Percentiles rank a stretch among this genome's conserved stretches.
Evolutionary conservation across 2,113 vertebrate genomes (phyloP).

Genomic region (Balaenoptera acutorostrata): DNA sequence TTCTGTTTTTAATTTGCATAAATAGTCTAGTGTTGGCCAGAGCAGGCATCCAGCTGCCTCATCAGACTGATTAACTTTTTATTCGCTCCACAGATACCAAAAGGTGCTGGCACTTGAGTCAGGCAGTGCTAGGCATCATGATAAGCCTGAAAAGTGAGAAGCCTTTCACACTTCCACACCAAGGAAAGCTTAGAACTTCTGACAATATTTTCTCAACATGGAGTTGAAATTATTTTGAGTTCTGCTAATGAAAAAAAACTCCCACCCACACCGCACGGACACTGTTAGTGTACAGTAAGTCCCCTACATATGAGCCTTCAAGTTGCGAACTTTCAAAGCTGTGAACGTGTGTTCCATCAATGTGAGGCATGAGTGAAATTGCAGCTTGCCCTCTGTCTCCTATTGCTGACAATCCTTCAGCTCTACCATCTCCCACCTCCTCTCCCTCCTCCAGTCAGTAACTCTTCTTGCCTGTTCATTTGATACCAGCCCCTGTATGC

Average conservation of each 20-base stretch:
- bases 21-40: not conserved
- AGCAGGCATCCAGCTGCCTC: not conserved
- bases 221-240: not conserved
- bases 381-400: no score
- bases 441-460: no score
- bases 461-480: no score
- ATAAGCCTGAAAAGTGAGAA: not conserved
- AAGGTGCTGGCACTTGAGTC: not conserved
- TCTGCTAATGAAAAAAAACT: not conserved
- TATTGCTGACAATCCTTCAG: no score
- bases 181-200: not conserved
- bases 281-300: not conserved
- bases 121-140: not conserved
- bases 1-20: slow-evolving; percentile 57
- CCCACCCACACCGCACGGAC: not conserved
- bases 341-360: no score
- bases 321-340: no score
- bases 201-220: not conserved
- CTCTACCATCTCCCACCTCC: no score
- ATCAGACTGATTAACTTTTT: not conserved
- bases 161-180: not conserved
- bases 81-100: not conserved
- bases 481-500: no score
- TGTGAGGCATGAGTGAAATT: no score
- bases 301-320: no score